Base-by-base conservation (phyloP, 2,888 invertebrate genomes). In the Anagyrus pseudococci region DNA sequence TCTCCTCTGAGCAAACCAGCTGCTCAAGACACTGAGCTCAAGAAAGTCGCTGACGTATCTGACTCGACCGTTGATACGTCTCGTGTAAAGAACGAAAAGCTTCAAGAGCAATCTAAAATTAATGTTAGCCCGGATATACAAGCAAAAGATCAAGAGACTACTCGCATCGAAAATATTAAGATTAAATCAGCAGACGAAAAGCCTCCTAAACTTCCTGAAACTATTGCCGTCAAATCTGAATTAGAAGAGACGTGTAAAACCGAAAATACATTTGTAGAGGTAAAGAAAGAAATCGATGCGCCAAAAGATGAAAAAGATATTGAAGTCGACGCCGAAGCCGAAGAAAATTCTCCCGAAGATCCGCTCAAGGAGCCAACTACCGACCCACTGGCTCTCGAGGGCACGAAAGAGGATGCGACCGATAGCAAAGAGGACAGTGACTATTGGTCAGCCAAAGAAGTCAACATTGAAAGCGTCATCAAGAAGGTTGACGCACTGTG, bases 391-490 rank as follows among this genome's bases (percentile, higher is more conserved):
- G 73, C 75, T 4, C 70, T 77, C 4, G 76, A 76, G 19, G 67
- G 68, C 2, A 70, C 75, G 2, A 84, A 83, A 69, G 84, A 84
- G 49, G 84, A 84, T 69, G 78, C 80, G 4, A 75, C 74, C 0
- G 81, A 81, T 55, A 84, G 84, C 33, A 86, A 89, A 69, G 89
- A 91, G 71, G 90, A 90, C 74, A 88, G 86, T 72, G 90, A 90
- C 76, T 89, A 88, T 70, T 92, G 91, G 91, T 89, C 89, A 37
- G 88, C 89, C 6, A 91, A 91, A 78, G 91, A 91, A 73, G 85
- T 91, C 1, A 91, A 91, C 73, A 90, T 91, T 68, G 91, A 92
- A 70, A 91, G 91, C 20, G 92, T 92, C 1, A 92, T 92, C 66
- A 91, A 92, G 79, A 90, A 89, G 72, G 88, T 90, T 0, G 90